Evolutionary conservation across 1,140 invertebrate species (phyloP).

Genomic region (Penaeus japonicus): DNA sequence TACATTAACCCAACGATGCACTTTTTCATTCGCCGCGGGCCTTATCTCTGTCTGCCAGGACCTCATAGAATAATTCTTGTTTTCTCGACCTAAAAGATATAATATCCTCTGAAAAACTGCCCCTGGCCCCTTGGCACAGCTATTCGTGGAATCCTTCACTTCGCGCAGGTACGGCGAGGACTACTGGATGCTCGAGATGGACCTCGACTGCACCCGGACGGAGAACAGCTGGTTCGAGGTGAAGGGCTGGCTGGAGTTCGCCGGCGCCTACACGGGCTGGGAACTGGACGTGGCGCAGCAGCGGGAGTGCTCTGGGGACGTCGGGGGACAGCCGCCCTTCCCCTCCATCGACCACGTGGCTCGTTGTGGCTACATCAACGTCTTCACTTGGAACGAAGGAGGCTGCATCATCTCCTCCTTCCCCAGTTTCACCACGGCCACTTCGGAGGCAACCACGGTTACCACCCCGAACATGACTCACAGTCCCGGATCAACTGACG

Average conservation of each 20-base stretch:
- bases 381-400: constrained; percentile 31
- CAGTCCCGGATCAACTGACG: neutral
- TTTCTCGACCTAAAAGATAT: no score
- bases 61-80: no score
- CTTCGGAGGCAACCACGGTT: neutral
- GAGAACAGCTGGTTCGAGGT: constrained; percentile 67
- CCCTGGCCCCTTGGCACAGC: no score
- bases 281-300: neutral
- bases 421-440: neutral
- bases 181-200: constrained; percentile 66
- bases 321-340: constrained; percentile 16
- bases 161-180: constrained; percentile 62
- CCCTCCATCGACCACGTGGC: constrained; percentile 39
- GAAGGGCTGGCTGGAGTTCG: constrained; percentile 60
- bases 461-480: neutral
- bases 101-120: no score
- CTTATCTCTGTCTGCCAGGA: no score
- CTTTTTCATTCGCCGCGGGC: no score
- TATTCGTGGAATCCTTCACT: no score
- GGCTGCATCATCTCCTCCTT: constrained; percentile 26
- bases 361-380: constrained; percentile 44
- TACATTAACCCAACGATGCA: no score
- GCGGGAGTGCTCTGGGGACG: neutral
- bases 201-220: constrained; percentile 66
- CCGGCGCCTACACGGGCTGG: constrained; percentile 3